Conservation (phyloP, 92 coral and sea anemone genomes). For the Umimayanthus kanabou region DNA sequence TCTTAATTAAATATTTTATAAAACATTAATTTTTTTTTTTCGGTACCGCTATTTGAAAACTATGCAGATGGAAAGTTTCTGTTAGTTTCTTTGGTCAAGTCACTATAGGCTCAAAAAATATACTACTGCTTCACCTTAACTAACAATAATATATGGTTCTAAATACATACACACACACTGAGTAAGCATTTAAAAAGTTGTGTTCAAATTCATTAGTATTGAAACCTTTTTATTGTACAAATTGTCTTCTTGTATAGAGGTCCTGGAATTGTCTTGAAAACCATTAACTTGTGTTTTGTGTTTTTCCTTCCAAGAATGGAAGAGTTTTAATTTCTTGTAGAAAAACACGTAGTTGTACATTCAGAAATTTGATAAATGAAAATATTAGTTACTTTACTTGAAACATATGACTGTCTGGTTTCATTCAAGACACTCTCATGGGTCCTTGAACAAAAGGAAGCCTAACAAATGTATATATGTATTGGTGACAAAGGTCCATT, state of each 20-base stretch:
- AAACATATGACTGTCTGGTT: too few species aligned
- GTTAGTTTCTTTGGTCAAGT: not conserved
- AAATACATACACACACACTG: not conserved
- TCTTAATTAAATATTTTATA: too few species aligned
- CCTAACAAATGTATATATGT: not conserved
- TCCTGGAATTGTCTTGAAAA: too few species aligned
- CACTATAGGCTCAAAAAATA: not conserved
- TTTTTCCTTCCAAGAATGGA: not conserved
- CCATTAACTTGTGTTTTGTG: too few species aligned
- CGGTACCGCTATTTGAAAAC: not conserved
- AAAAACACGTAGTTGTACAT: too few species aligned
- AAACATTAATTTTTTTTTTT: not conserved
- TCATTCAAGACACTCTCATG: not conserved
- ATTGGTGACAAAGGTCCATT: not conserved
- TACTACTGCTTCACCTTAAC: not conserved
- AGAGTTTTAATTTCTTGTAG: too few species aligned
- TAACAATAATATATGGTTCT: not conserved
- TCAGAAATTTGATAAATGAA: too few species aligned
- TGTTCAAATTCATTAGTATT: too few species aligned
- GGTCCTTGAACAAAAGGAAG: too few species aligned
- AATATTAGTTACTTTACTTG: not conserved
- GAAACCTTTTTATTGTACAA: too few species aligned
- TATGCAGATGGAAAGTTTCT: not conserved
- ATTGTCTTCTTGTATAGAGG: too few species aligned
- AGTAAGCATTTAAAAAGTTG: not conserved